Evolutionary conservation across 2,113 vertebrate genomes (phyloP).

Genomic region (Cryptoleucopteryx plumbea): DNA sequence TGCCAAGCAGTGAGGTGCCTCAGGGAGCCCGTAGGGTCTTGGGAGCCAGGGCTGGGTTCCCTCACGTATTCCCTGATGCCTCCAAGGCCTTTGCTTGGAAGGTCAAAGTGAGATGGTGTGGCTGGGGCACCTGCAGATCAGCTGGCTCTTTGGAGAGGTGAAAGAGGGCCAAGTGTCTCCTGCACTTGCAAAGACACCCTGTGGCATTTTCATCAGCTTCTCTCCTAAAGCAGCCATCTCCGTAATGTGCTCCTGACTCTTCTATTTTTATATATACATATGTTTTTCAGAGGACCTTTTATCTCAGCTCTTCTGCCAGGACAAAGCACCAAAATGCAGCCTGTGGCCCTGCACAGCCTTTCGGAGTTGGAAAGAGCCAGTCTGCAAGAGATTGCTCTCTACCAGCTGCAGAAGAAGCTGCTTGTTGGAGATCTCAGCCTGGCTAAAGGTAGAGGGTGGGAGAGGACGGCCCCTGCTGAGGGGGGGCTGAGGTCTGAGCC

Average conservation of each 20-base stretch:
- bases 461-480: neutral
- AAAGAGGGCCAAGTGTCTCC: neutral
- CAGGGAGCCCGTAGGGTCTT: neutral
- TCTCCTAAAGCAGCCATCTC: neutral
- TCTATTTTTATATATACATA: accelerated
- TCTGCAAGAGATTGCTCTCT: slow-evolving; percentile 14
- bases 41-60: neutral
- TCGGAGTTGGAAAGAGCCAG: slow-evolving; percentile 45
- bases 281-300: neutral
- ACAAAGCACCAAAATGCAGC: neutral
- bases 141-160: neutral
- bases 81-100: neutral
- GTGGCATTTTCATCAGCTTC: neutral
- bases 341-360: slow-evolving; percentile 33
- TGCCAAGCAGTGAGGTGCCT: neutral
- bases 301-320: neutral
- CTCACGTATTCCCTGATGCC: too few relatives aligned
- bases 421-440: neutral
- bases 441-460: neutral
- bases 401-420: slow-evolving; percentile 25
- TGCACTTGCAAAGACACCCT: neutral
- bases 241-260: neutral
- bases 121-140: neutral
- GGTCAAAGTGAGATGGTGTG: accelerated
- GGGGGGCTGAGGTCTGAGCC: too few relatives aligned